phyloP scores from a whole-genome alignment of 2,113 vertebrate species.

The Acanthisitta chloris region DNA sequence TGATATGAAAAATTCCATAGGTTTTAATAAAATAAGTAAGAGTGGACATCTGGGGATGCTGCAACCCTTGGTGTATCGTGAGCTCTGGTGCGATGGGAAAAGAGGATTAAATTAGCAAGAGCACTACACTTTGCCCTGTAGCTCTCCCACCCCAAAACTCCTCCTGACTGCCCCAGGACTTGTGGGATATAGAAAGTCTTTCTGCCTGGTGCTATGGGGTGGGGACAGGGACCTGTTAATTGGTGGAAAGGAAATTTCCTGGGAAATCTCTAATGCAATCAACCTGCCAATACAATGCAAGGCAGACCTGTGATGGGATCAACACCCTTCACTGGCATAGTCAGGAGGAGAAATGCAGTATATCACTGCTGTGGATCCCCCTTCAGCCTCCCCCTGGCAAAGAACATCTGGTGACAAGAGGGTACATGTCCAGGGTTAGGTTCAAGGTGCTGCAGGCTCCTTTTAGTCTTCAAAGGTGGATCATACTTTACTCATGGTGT shows the following conservation, averaged over 20 bases:
- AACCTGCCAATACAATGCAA: background rate
- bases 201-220: accelerated
- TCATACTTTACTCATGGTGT: accelerated
- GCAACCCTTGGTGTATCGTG: accelerated
- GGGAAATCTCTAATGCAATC: background rate
- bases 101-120: background rate
- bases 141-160: background rate
- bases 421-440: background rate
- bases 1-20: background rate
- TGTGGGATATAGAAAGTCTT: background rate
- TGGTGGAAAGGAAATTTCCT: background rate
- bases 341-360: background rate
- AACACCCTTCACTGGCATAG: accelerated
- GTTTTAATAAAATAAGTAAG: background rate
- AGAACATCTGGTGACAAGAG: background rate
- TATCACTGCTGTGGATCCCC: background rate
- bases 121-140: background rate
- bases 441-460: background rate
- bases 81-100: background rate
- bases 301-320: accelerated
- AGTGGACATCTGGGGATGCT: background rate
- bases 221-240: background rate
- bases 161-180: background rate
- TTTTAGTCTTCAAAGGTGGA: background rate
- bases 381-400: background rate